Conservation (phyloP, 2,113 vertebrate genomes). For the Mus musculus region DNA sequence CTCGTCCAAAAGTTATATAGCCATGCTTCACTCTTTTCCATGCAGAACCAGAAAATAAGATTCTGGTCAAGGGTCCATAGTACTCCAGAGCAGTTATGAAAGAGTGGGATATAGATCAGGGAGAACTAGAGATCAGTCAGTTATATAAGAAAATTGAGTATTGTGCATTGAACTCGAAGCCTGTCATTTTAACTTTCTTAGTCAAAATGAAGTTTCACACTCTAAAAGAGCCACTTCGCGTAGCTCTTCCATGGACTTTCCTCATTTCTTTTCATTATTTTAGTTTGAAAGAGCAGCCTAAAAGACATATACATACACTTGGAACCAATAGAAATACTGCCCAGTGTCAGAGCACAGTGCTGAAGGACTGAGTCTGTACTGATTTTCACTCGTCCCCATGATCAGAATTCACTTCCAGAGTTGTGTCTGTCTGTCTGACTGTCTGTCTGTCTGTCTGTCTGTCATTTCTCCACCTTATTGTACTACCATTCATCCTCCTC, state of each 20-base stretch:
- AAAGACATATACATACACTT: not conserved
- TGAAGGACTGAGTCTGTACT: not conserved
- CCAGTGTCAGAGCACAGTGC: not conserved
- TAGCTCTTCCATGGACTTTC: not conserved
- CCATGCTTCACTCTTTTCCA: not conserved
- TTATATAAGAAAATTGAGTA: constrained; percentile 33
- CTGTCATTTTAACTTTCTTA: not conserved
- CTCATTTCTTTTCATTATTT: not conserved
- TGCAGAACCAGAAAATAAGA: not conserved
- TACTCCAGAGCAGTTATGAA: not conserved
- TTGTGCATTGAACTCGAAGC: not conserved
- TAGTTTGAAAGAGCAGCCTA: not conserved
- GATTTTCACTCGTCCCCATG: not conserved
- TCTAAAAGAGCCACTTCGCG: not conserved
- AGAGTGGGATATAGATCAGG: not conserved
- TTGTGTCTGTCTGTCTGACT: not conserved
- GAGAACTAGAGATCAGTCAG: not conserved
- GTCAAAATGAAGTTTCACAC: not conserved
- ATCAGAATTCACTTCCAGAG: not conserved
- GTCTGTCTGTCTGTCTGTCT: not conserved
- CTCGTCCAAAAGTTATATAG: not conserved
- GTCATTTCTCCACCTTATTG: not conserved
- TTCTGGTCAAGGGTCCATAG: not conserved
- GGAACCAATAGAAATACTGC: constrained; percentile 18
- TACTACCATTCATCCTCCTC: not conserved